Conservation (phyloP, 1,140 invertebrate species). For the Tetragnatha versicolor region DNA sequence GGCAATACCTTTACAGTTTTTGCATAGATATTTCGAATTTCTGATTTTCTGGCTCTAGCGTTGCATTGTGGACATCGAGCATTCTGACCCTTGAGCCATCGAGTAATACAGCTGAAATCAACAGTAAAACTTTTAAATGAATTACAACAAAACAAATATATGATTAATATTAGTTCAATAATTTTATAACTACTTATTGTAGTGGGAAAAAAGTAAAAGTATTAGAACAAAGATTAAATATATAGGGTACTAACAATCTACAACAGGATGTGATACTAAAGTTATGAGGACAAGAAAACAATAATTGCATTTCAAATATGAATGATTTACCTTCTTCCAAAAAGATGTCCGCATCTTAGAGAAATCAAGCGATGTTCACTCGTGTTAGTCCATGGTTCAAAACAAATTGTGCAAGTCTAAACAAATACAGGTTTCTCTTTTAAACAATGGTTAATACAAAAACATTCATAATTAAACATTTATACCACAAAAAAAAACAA, state of each 20-base stretch:
- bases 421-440: too few relatives aligned
- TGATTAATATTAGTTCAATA: neutral
- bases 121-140: neutral
- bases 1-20: conserved; percentile 67
- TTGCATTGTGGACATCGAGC: conserved; percentile 87
- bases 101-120: conserved; percentile 75
- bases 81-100: conserved; percentile 73
- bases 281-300: neutral
- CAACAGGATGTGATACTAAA: neutral
- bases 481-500: neutral
- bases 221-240: neutral
- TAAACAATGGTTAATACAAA: too few relatives aligned
- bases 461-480: neutral
- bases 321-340: conserved; percentile 68
- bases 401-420: conserved; percentile 79
- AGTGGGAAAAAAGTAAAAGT: neutral
- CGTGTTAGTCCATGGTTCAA: conserved; percentile 84
- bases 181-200: neutral
- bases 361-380: conserved; percentile 82
- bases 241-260: neutral
- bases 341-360: conserved; percentile 89
- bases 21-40: conserved; percentile 79
- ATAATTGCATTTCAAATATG: neutral
- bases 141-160: neutral
- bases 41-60: conserved; percentile 73